phyloP scores from a whole-genome alignment of 2,113 vertebrate species.

The Aspiorhynchus laticeps region DNA sequence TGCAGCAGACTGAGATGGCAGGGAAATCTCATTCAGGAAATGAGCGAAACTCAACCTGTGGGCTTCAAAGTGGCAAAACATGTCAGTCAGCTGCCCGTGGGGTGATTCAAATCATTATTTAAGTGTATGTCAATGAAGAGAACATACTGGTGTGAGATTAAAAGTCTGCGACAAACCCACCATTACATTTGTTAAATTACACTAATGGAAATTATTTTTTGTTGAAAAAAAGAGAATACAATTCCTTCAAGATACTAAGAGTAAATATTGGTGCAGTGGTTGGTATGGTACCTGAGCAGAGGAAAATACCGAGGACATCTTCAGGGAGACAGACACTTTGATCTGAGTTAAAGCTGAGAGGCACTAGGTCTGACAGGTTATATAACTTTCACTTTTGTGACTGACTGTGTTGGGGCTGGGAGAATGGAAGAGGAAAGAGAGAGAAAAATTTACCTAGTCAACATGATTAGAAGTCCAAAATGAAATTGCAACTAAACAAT shows the following conservation, averaged over 20 bases:
- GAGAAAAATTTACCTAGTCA: background rate
- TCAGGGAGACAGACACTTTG: slow-evolving; percentile 60
- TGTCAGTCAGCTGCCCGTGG: slow-evolving; percentile 48
- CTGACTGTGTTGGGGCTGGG: background rate
- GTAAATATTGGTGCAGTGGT: background rate
- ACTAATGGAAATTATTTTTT: background rate
- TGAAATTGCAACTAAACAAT: background rate
- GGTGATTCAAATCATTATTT: background rate
- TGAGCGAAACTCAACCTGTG: background rate
- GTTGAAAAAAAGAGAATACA: background rate
- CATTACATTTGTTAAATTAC: background rate
- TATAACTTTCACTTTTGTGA: slow-evolving; percentile 37
- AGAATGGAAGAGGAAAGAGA: background rate
- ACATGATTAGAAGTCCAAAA: background rate
- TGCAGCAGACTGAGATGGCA: background rate
- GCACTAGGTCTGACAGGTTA: slow-evolving; percentile 62
- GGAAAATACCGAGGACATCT: slow-evolving; percentile 48
- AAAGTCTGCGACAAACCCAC: background rate
- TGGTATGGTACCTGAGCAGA: slow-evolving; percentile 48
- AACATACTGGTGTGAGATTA: background rate
- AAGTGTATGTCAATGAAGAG: background rate
- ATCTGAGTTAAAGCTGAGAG: slow-evolving; percentile 52
- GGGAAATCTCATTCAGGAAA: slow-evolving; percentile 14
- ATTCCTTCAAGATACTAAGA: background rate
- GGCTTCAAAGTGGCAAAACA: slow-evolving; percentile 57